These are phyloP conservation scores for Mesaphorura yosii DNA, from an alignment of 1,140 invertebrate genomes.

Conservation along the genomic window DNA sequence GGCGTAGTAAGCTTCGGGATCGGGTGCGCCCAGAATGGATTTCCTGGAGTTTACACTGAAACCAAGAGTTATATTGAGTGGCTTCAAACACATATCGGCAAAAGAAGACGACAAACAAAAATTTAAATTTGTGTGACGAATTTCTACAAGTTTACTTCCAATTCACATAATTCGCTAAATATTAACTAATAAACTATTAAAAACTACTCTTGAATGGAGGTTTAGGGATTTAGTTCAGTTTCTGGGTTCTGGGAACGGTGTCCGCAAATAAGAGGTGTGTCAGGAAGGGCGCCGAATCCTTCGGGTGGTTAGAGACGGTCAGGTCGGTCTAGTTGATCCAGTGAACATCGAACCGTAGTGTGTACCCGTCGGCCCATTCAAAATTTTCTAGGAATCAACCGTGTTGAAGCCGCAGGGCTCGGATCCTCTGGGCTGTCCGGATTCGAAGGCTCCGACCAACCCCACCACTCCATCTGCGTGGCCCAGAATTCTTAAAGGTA, in stretches of 20 bases:
- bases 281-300: constrained; percentile 33
- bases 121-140: too few species aligned
- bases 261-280: constrained; percentile 8
- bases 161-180: too few species aligned
- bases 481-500: constrained; percentile 28
- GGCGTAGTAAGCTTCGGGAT: too few species aligned
- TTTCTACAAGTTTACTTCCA: too few species aligned
- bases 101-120: too few species aligned
- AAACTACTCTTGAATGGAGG: too few species aligned
- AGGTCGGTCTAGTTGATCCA: constrained; percentile 24
- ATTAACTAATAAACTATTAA: too few species aligned
- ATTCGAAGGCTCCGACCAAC: constrained; percentile 48
- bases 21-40: too few species aligned
- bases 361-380: constrained; percentile 44
- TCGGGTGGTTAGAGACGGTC: constrained; percentile 33
- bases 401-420: constrained; percentile 38
- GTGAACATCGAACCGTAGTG: constrained; percentile 26
- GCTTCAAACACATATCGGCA: too few species aligned
- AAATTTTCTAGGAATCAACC: constrained; percentile 53
- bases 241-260: constrained; percentile 10
- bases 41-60: too few species aligned
- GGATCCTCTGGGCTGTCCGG: constrained; percentile 40
- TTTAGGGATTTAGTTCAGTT: too few species aligned
- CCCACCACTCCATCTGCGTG: constrained; percentile 41
- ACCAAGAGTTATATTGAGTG: too few species aligned